Evolutionary conservation across 2,113 vertebrate species (phyloP).

Genomic region (Phalacrocorax carbo): DNA sequence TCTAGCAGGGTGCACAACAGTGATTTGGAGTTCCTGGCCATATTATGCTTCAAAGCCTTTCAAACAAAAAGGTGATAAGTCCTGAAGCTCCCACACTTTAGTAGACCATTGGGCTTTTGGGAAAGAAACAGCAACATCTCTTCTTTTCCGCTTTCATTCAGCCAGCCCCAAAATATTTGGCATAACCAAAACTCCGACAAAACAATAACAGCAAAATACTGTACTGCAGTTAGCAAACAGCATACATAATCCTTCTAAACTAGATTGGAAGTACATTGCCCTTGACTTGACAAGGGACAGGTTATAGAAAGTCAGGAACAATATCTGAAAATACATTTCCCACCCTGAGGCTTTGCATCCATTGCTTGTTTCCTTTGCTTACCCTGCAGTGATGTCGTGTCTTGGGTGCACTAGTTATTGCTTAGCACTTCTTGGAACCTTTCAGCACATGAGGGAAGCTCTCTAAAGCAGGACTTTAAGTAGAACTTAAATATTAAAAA

Average conservation of each 20-base stretch:
- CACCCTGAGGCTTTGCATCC: not conserved
- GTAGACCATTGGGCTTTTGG: not conserved
- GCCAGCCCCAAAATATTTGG: not conserved
- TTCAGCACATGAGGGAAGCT: not conserved
- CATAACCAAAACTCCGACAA: not conserved
- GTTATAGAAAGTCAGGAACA: not conserved
- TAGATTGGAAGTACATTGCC: not conserved
- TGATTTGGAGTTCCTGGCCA: not conserved
- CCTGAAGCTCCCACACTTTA: not conserved
- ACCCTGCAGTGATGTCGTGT: not conserved
- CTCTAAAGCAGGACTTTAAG: not conserved
- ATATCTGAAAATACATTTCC: not conserved
- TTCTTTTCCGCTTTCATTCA: not conserved
- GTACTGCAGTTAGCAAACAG: not conserved
- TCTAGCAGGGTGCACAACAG: not conserved
- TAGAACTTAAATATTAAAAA: not conserved
- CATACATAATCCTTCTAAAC: not conserved
- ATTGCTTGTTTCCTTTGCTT: not conserved
- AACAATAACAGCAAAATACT: not conserved
- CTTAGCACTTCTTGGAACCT: not conserved
- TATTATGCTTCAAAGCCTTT: not conserved
- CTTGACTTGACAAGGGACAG: not conserved
- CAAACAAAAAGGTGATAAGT: not conserved
- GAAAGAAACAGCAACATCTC: not conserved
- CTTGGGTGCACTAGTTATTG: not conserved